phyloP scores from a whole-genome alignment of 2,888 invertebrate genomes.

The Ochropleura leucogaster region DNA sequence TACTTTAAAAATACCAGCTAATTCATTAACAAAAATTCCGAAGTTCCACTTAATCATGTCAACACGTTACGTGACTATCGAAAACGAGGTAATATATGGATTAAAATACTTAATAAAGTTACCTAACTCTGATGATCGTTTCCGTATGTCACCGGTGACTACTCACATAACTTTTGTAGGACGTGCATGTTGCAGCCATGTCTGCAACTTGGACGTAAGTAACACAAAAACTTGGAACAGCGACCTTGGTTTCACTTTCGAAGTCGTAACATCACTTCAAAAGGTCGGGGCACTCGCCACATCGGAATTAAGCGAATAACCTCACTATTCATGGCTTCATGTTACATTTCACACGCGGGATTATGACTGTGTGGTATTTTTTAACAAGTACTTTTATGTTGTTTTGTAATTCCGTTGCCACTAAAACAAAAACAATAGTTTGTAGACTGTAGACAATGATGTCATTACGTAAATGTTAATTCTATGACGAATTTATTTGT shows the following conservation, averaged over 20 bases:
- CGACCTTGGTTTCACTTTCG: constrained; percentile 83
- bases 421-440: constrained; percentile 27
- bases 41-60: constrained; percentile 33
- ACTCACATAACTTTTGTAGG: constrained; percentile 64
- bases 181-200: constrained; percentile 67
- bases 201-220: constrained; percentile 58
- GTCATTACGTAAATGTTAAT: constrained; percentile 46
- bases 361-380: constrained; percentile 23
- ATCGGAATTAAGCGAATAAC: constrained; percentile 60
- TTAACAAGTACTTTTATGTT: constrained; percentile 31
- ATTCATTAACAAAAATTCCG: constrained; percentile 39
- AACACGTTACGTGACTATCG: constrained; percentile 44
- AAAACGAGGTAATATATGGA: constrained; percentile 55
- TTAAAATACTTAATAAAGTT: constrained; percentile 64
- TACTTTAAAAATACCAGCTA: constrained; percentile 15
- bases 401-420: constrained; percentile 13
- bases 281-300: constrained; percentile 75
- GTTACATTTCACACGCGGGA: constrained; percentile 58
- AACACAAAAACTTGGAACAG: constrained; percentile 54
- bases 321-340: constrained; percentile 34
- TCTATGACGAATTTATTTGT: constrained; percentile 34
- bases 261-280: constrained; percentile 70
- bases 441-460: constrained; percentile 36
- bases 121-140: constrained; percentile 69
- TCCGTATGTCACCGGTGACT: constrained; percentile 55